Percentiles rank a stretch among this genome's conserved stretches.
phyloP scores from a whole-genome alignment of 2,797 vertebrate genomes.

The Brachyrhaphis roseni region DNA sequence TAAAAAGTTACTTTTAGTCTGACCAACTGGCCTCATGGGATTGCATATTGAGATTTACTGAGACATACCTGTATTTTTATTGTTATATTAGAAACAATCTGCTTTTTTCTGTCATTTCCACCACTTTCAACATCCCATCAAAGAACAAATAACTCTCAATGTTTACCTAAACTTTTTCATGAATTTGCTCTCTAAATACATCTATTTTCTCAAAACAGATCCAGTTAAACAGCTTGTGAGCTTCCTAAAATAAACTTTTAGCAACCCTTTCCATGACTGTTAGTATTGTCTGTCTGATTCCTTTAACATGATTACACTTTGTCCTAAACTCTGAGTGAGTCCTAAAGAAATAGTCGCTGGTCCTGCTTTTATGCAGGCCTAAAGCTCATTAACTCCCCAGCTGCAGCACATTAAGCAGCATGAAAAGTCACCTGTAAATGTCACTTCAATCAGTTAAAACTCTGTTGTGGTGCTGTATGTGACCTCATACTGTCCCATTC shows the following conservation, averaged over 20 bases:
- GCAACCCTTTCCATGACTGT: not conserved
- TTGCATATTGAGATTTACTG: not conserved
- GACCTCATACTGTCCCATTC: not conserved
- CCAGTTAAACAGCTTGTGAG: not conserved
- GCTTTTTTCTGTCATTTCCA: not conserved
- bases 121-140: not conserved
- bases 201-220: not conserved
- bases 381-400: constrained; percentile 20
- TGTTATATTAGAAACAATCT: not conserved
- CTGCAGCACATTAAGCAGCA: constrained; percentile 14
- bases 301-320: not conserved
- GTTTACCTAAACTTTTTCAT: not conserved
- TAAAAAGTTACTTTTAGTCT: not conserved
- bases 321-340: not conserved
- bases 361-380: not conserved
- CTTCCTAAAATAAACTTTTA: not conserved
- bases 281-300: not conserved
- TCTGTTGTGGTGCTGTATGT: not conserved
- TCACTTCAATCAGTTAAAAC: constrained; percentile 13
- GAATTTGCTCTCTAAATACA: not conserved
- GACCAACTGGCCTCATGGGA: not conserved
- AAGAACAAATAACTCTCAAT: not conserved
- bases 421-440: constrained; percentile 23
- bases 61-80: not conserved
- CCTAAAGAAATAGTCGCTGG: not conserved